Base-by-base conservation (phyloP, 2,888 invertebrate genomes). In the Chaetoderma sp. region DNA sequence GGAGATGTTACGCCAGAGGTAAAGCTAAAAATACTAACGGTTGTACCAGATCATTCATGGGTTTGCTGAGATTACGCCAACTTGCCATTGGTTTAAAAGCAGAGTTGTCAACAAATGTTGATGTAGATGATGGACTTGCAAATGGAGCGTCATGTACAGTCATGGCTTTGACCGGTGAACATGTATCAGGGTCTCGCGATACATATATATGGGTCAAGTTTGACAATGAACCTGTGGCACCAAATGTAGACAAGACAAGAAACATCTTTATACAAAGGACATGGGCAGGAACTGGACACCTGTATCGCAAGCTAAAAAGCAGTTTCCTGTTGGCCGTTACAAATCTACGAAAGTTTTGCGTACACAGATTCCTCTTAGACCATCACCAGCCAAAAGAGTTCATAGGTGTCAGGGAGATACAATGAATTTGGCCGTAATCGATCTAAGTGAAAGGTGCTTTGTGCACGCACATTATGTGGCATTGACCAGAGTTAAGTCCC, bases 391-490 rank as follows among this genome's bases (percentile, higher is more conserved):
- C 8, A 70, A 63, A 61, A 65, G 54, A n/a, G 44, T 67, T 18
- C 62, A 65, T 23, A 65, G 67, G 47, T 42, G 67, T 21, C 70
- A 70, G 32, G 70, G 70, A 28, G 52, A 56, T 25, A 67, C 67
- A 33, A 16, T 63, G 8, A 13, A 52, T 10, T 50, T 28, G 4
- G 55, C 50, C n/a, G 65, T 68, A 21, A 58, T 60, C 10, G 65
- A 68, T 33, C 27, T 67, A 6, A 56, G 62, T 39, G 44, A 18
- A 56, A 47, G 47, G 21, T 47, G 47, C 23, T n/a, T 21, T 3
- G 42, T 56, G 28, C 70, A 67, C 49, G 62, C 62, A 50, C 70
- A 67, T 62, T 70, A 70, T 67, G 64, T 62, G 21, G 47, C 47
- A 47, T 47, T n/a, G 16, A 47, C 18, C 47, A 8, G 47, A 47